phyloP scores from a whole-genome alignment of 2,113 vertebrate genomes.

The Corythoichthys haematopterus region DNA sequence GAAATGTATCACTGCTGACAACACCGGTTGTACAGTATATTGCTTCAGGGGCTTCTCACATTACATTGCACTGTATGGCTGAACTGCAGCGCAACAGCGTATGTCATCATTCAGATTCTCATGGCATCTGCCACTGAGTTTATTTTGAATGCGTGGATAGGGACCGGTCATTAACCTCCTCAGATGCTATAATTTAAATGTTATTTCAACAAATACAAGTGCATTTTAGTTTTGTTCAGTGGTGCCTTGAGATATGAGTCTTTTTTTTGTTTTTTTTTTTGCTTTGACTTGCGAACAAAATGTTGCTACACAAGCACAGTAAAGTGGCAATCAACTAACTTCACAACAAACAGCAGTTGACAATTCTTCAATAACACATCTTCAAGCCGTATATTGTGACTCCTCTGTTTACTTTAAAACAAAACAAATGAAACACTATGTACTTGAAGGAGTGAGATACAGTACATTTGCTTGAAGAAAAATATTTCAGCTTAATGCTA shows the following conservation, averaged over 20 bases:
- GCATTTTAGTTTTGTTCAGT: not conserved
- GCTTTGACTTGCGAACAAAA: not conserved
- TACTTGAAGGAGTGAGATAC: too few relatives aligned
- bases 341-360: not conserved
- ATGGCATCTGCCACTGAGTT: conserved; percentile 16
- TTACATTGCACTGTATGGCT: conserved; percentile 21
- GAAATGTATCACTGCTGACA: conserved; percentile 15
- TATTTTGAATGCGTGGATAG: not conserved
- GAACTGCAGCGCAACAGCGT: conserved; percentile 7
- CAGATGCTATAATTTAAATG: not conserved
- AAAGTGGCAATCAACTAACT: not conserved
- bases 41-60: conserved; percentile 41
- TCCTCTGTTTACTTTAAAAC: too few relatives aligned
- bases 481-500: not conserved
- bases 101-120: conserved; percentile 20
- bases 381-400: too few relatives aligned
- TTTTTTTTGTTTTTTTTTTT: not conserved
- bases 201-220: not conserved
- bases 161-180: not conserved
- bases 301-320: not conserved
- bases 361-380: too few relatives aligned
- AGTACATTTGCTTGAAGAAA: too few relatives aligned
- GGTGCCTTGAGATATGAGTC: not conserved
- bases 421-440: not conserved
- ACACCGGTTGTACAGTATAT: conserved; percentile 25